Evolutionary conservation across 2,113 vertebrate genomes (phyloP).

Genomic region (Psittacara wagleri): DNA sequence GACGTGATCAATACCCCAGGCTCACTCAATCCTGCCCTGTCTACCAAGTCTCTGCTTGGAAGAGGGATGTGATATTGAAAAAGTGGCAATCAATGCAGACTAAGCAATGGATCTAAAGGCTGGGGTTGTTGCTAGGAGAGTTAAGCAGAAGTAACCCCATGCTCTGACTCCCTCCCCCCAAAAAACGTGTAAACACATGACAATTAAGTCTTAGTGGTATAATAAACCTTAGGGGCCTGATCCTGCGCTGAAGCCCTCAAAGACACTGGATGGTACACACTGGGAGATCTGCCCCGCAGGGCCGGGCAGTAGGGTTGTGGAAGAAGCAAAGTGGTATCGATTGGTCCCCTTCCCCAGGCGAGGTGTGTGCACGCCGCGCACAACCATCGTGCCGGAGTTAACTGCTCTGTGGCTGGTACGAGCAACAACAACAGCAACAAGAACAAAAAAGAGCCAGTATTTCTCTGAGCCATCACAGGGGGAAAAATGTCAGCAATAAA

Average conservation of each 20-base stretch:
- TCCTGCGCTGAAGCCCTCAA: not conserved
- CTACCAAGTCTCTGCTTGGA: not conserved
- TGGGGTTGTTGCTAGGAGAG: not conserved
- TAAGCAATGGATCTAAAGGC: not conserved
- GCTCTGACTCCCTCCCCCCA: not conserved
- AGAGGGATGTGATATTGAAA: not conserved
- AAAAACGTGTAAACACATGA: conserved; percentile 46
- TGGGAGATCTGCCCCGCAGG: not conserved
- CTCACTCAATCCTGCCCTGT: conserved; percentile 6
- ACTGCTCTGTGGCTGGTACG: not conserved
- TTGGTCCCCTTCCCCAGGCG: not conserved
- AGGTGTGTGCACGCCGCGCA: not conserved
- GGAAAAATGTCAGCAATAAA: conserved; percentile 33
- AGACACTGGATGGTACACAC: not conserved
- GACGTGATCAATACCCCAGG: not conserved
- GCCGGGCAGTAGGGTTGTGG: not conserved
- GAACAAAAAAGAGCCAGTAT: not conserved
- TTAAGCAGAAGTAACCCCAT: not conserved
- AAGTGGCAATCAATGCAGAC: not conserved
- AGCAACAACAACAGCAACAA: not conserved
- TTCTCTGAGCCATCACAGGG: not conserved
- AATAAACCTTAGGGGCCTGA: not conserved
- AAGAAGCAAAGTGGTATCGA: not conserved
- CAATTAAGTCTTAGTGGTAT: conserved; percentile 40
- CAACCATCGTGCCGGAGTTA: not conserved